Evolutionary conservation across 2,797 vertebrate genomes (phyloP).

Genomic region (Danio albolineatus): DNA sequence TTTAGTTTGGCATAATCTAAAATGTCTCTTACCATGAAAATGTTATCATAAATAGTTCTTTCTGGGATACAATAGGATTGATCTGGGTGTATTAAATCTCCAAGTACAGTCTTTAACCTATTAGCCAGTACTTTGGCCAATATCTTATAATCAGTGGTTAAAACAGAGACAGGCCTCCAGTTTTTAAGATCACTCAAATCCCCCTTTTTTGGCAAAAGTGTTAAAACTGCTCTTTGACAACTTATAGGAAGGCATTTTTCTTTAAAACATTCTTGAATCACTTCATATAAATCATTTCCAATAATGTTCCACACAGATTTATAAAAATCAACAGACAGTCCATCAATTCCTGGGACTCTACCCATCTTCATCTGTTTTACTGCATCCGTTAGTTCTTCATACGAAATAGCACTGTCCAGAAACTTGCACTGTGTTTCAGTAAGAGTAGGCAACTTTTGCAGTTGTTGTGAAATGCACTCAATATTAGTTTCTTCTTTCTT

Average conservation of each 20-base stretch:
- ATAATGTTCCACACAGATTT: background rate
- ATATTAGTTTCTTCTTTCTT: background rate
- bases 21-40: too few relatives aligned
- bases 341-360: constrained; percentile 1
- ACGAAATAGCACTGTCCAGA: background rate
- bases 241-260: background rate
- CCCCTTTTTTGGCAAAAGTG: background rate
- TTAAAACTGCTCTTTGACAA: background rate
- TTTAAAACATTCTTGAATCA: constrained; percentile 3
- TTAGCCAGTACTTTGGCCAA: background rate
- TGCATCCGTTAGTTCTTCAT: background rate
- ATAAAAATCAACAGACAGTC: background rate
- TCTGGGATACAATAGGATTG: too few relatives aligned
- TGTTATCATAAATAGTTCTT: too few relatives aligned
- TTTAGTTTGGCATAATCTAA: background rate
- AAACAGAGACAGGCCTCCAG: background rate
- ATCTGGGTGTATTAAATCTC: too few relatives aligned
- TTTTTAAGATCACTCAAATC: constrained; percentile 1
- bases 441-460: background rate
- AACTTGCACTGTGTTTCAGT: background rate
- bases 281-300: background rate
- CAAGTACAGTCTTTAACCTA: background rate
- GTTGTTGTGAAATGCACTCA: too few relatives aligned
- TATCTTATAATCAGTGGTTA: background rate
- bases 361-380: background rate